phyloP scores from a whole-genome alignment of 64 coral and sea anemone genomes.

The Dendrophyllia cribrosa region DNA sequence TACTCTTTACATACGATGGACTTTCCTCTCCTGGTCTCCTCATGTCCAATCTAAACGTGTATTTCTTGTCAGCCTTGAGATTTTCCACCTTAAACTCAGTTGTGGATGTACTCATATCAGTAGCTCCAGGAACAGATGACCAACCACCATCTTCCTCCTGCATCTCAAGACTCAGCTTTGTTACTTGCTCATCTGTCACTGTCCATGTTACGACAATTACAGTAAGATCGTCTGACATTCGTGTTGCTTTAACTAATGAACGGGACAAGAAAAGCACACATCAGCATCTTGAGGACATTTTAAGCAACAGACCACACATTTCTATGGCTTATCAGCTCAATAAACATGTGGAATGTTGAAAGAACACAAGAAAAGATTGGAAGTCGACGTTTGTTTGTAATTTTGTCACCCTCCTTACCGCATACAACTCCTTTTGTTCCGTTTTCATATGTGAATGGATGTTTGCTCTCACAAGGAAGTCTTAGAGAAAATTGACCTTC shows the following conservation, averaged over 20 bases:
- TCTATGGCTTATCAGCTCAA: too few species aligned
- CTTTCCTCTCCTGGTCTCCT: not conserved
- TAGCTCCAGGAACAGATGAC: conserved; percentile 11
- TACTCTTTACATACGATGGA: not conserved
- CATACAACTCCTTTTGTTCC: too few species aligned
- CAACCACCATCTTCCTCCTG: not conserved
- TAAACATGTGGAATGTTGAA: too few species aligned
- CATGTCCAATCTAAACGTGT: conserved; percentile 53
- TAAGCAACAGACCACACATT: too few species aligned
- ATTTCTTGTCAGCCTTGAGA: conserved; percentile 21
- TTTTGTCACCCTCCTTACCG: too few species aligned
- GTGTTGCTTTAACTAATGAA: not conserved
- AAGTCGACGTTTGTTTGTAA: too few species aligned
- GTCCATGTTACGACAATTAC: conserved; percentile 27
- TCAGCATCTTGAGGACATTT: too few species aligned
- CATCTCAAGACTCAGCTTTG: not conserved
- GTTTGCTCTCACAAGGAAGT: too few species aligned
- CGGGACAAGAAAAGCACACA: not conserved
- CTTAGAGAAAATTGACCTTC: too few species aligned
- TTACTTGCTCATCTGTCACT: conserved; percentile 1
- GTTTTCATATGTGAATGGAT: too few species aligned
- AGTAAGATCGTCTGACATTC: not conserved
- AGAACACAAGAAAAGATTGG: too few species aligned
- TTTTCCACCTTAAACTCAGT: conserved; percentile 22
- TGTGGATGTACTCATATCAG: not conserved